Evolutionary conservation across 2,113 vertebrate genomes (phyloP).

Genomic region (Strix aluco): DNA sequence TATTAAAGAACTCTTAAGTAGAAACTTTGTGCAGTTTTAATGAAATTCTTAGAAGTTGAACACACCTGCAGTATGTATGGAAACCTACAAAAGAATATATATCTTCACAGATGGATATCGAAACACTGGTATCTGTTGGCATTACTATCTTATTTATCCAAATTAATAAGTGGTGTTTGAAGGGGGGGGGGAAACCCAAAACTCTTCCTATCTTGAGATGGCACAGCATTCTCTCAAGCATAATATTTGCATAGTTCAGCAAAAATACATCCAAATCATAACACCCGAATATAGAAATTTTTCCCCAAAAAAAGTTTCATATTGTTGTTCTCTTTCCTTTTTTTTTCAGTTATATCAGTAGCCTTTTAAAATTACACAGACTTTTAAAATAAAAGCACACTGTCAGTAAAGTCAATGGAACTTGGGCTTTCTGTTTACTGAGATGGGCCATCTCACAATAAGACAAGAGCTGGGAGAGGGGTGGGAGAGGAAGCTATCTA

Average conservation of each 20-base stretch:
- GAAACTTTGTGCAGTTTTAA: constrained; percentile 18
- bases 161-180: background rate
- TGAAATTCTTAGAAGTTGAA: background rate
- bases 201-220: background rate
- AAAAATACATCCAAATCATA: constrained; percentile 38
- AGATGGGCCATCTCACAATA: background rate
- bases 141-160: constrained; percentile 15
- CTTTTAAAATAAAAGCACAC: background rate
- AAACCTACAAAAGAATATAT: background rate
- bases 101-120: background rate
- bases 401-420: background rate
- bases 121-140: background rate
- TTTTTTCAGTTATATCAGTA: constrained; percentile 45
- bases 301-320: constrained; percentile 31
- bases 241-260: constrained; percentile 23
- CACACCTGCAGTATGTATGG: background rate
- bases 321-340: constrained; percentile 42
- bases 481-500: background rate
- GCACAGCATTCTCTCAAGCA: background rate
- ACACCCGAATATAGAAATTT: constrained; percentile 47
- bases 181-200: background rate
- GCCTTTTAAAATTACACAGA: background rate
- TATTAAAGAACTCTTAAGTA: constrained; percentile 18
- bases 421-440: background rate
- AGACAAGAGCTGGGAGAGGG: background rate